These are phyloP conservation scores for Orussus abietinus DNA, from an alignment of 1,140 invertebrate species.

Conservation along the genomic window DNA sequence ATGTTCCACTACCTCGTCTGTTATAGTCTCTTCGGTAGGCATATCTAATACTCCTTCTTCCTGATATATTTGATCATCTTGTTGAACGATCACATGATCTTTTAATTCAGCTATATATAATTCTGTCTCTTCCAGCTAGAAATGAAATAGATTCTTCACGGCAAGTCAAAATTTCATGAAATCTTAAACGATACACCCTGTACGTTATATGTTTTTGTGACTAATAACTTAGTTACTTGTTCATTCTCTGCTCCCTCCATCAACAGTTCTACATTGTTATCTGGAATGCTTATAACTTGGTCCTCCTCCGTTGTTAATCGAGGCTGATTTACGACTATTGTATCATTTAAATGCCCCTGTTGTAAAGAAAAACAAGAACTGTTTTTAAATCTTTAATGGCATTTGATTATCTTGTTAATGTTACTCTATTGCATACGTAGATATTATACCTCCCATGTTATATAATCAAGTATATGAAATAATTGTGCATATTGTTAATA, in stretches of 20 bases:
- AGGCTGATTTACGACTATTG: constrained; percentile 76
- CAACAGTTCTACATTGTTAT: constrained; percentile 42
- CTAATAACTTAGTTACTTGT: constrained; percentile 27
- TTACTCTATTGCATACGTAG: too few species aligned
- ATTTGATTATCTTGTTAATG: too few species aligned
- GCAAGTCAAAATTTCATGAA: too few species aligned
- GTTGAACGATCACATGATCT: constrained; percentile 56
- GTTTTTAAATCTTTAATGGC: not conserved
- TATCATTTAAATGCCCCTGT: constrained; percentile 70
- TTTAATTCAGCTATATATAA: constrained; percentile 58
- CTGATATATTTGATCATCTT: constrained; percentile 42
- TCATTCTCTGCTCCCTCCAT: constrained; percentile 38
- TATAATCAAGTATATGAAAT: too few species aligned
- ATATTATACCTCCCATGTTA: too few species aligned
- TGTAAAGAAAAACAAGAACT: constrained; percentile 23
- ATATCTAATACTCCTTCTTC: constrained; percentile 44
- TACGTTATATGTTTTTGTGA: too few species aligned
- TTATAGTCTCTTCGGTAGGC: constrained; percentile 36
- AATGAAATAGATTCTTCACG: constrained; percentile 13
- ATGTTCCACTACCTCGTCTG: constrained; percentile 49
- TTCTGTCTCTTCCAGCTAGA: constrained; percentile 47
- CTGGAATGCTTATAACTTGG: constrained; percentile 48
- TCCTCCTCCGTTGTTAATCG: constrained; percentile 61
- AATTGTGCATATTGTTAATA: too few species aligned
- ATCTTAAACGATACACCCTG: too few species aligned